Evolutionary conservation across 2,113 vertebrate species (phyloP).

Genomic region (Cynopterus brachyotis): DNA sequence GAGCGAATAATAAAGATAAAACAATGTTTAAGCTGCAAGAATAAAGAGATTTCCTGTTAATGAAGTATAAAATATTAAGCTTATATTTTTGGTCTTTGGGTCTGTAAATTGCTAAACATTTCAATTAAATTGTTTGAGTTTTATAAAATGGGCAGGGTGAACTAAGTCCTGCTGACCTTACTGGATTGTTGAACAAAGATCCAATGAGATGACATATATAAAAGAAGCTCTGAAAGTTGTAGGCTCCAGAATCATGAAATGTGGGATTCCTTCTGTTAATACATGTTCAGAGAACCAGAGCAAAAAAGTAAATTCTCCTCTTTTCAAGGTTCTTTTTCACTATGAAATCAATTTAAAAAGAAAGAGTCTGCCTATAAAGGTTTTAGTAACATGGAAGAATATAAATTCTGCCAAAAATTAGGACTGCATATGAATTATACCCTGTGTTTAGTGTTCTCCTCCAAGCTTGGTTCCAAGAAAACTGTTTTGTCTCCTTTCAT

Average conservation of each 20-base stretch:
- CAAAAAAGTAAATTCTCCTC: conserved; percentile 10
- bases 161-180: background rate
- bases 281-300: background rate
- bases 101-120: conserved; percentile 6
- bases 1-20: background rate
- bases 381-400: conserved; percentile 35
- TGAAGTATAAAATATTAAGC: background rate
- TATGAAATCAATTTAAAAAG: background rate
- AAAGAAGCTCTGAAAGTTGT: background rate
- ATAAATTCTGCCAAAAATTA: conserved; percentile 44
- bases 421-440: background rate
- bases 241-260: background rate
- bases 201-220: background rate
- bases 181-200: rapidly evolving
- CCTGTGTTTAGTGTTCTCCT: background rate
- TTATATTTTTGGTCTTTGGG: background rate
- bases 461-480: background rate
- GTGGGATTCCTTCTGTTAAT: background rate
- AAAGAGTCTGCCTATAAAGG: background rate
- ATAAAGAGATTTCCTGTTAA: background rate
- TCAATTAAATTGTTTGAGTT: background rate
- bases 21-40: background rate
- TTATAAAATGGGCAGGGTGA: background rate
- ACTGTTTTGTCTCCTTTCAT: background rate
- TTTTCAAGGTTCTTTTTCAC: conserved; percentile 48